Conservation (phyloP, 2,888 invertebrate genomes). For the Eupithecia pulchellata region DNA sequence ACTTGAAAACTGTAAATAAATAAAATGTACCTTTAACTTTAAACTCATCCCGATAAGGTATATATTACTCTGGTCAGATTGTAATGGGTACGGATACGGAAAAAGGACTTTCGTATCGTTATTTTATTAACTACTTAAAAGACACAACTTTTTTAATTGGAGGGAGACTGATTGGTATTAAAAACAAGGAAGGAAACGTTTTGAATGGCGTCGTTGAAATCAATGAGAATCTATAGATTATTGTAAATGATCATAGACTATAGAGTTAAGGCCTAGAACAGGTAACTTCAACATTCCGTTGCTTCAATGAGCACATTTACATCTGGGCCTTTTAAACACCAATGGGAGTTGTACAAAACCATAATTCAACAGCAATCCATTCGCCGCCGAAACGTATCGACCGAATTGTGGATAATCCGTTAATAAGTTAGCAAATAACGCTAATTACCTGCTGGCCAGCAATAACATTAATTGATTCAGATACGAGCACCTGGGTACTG, state of each 20-base stretch:
- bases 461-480: constrained; percentile 78
- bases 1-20: neutral
- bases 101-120: too few species aligned
- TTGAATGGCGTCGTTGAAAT: neutral
- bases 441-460: constrained; percentile 52
- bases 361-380: constrained; percentile 12
- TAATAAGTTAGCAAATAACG: constrained; percentile 62
- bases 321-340: neutral
- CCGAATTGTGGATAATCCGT: constrained; percentile 48
- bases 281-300: too few species aligned
- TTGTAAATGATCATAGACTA: too few species aligned
- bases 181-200: neutral
- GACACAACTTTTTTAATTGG: too few species aligned
- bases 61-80: neutral
- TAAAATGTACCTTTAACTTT: neutral
- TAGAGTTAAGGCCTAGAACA: too few species aligned
- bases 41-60: neutral
- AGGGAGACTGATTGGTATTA: neutral
- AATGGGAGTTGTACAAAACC: constrained; percentile 5
- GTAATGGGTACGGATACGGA: neutral
- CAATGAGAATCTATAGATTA: too few species aligned
- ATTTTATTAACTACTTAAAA: neutral
- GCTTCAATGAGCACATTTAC: too few species aligned
- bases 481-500: constrained; percentile 70
- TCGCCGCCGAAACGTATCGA: constrained; percentile 14